phyloP scores from a whole-genome alignment of 2,888 invertebrate genomes.

The Drosophila antonietae region DNA sequence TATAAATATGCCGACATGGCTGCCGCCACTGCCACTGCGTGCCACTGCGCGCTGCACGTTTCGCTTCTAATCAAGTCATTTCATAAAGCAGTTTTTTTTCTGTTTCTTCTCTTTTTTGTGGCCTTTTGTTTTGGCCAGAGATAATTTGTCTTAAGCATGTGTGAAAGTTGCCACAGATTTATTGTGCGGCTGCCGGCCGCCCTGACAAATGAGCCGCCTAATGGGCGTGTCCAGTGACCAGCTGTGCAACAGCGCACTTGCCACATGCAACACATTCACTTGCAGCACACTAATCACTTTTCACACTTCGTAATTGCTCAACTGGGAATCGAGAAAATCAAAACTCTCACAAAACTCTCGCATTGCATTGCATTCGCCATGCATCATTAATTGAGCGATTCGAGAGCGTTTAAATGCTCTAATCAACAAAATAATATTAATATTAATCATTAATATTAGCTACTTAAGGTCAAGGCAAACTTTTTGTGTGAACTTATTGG shows the following conservation, averaged over 20 bases:
- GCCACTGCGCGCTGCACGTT: slow-evolving; percentile 29
- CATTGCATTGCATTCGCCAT: slow-evolving; percentile 2
- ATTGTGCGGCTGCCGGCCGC: slow-evolving; percentile 48
- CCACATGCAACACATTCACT: slow-evolving; percentile 52
- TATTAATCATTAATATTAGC: slow-evolving; percentile 25
- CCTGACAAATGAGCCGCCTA: slow-evolving; percentile 71
- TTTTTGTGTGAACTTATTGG: not conserved
- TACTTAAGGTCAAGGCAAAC: not conserved
- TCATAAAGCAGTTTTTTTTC: slow-evolving; percentile 6
- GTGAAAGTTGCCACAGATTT: slow-evolving; percentile 78
- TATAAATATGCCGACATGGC: slow-evolving; percentile 53
- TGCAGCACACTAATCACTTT: slow-evolving; percentile 46
- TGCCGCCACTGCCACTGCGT: slow-evolving; percentile 19
- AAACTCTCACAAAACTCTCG: slow-evolving; percentile 29
- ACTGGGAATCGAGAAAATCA: not conserved
- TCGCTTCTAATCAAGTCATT: slow-evolving; percentile 76
- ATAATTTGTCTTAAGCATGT: slow-evolving; percentile 77
- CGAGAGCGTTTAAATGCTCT: slow-evolving; percentile 19
- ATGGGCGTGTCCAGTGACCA: slow-evolving; percentile 54
- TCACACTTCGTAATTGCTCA: slow-evolving; percentile 39
- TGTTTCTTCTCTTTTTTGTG: not conserved
- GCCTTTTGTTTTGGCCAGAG: slow-evolving; percentile 67
- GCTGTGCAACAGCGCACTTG: slow-evolving; percentile 36
- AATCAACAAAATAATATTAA: not conserved
- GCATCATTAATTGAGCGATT: slow-evolving; percentile 31